Evolutionary conservation across 2,797 vertebrate genomes (phyloP), one percentile per base, ranked within the genome.

Genomic region (Dallia pectoralis): DNA sequence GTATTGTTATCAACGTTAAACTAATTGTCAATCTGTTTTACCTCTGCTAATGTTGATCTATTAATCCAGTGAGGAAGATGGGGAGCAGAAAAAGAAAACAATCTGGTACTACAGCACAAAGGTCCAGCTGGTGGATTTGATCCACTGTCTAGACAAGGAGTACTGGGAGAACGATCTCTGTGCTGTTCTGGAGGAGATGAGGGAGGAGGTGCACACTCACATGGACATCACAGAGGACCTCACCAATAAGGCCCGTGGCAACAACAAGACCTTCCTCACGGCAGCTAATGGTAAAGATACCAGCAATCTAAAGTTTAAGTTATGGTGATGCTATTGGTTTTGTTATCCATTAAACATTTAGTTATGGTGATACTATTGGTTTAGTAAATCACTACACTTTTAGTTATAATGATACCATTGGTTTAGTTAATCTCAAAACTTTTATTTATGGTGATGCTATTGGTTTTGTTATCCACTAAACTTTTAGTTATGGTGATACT

Each of bases 41-140:
- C 62, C 16, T 5, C 18, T 64, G 16, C 18, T 33, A 33, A 30
- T 18, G 5, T 27, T 82, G 33, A 9, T 12, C 47, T 8, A 19
- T 27, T 29, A 11, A 77, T 87, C 15, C 87, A 99, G 97, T 67
- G 97, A 99, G 87, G 96, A 99, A 86, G 95, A 97, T 27, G 95
- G 94, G 53, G 96, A 97, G 84, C 94, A 95, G 22, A 94, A 95
- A 80, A 93, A 93, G 76, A 99, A 98, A 87, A 94, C 89, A 87
- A 95, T 97, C 84, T 99, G 97, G 97, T 99, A 99, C 91, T 99
- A 96, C 77, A 99, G 97, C 94, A 96, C 94, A 82, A 96, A 94
- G 84, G 88, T 92, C 9, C 98, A 99, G 88, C 91, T 99, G 85
- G 92, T 91, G 69, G 96, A 98, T 84, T 89, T 99, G 76, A 85